Conservation (phyloP, 2,888 invertebrate genomes). For the Lampropteryx suffumata region DNA sequence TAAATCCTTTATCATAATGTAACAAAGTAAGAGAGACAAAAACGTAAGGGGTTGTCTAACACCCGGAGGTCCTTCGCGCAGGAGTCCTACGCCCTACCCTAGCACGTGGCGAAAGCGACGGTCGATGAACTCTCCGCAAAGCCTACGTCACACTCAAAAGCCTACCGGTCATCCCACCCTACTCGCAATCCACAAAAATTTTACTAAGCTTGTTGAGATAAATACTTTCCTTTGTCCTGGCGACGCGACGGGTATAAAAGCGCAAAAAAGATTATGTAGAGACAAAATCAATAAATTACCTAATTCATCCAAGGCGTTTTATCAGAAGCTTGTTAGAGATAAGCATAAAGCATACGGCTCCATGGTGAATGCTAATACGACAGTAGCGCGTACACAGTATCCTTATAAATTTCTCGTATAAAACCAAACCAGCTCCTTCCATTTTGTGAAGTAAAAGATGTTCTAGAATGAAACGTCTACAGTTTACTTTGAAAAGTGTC, state of each 20-base stretch:
- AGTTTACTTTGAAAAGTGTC: slow-evolving; percentile 10
- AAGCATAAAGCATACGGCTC: slow-evolving; percentile 3
- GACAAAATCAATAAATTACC: slow-evolving; percentile 18
- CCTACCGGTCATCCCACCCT: slow-evolving; percentile 13
- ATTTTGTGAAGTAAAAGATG: background rate
- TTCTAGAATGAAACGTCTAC: background rate
- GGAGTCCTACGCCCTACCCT: slow-evolving; percentile 7
- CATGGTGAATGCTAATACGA: background rate
- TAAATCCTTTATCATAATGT: slow-evolving; percentile 5
- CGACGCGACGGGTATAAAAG: background rate
- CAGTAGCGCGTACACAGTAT: background rate
- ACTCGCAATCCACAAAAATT: slow-evolving; percentile 18
- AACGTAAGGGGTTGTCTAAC: slow-evolving; percentile 2
- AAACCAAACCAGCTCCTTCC: background rate
- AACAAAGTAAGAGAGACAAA: slow-evolving; percentile 5
- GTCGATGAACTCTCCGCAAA: slow-evolving; percentile 24
- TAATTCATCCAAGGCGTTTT: slow-evolving; percentile 10
- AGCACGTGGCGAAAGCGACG: slow-evolving; percentile 14
- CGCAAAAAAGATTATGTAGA: background rate
- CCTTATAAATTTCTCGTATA: slow-evolving; percentile 1
- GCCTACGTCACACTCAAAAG: slow-evolving; percentile 21
- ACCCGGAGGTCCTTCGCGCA: slow-evolving; percentile 9
- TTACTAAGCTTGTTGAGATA: slow-evolving; percentile 9
- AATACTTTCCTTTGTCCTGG: slow-evolving; percentile 13
- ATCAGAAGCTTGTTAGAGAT: slow-evolving; percentile 1